Base-by-base conservation (phyloP, 2,113 vertebrate species). In the Labeo catla region DNA sequence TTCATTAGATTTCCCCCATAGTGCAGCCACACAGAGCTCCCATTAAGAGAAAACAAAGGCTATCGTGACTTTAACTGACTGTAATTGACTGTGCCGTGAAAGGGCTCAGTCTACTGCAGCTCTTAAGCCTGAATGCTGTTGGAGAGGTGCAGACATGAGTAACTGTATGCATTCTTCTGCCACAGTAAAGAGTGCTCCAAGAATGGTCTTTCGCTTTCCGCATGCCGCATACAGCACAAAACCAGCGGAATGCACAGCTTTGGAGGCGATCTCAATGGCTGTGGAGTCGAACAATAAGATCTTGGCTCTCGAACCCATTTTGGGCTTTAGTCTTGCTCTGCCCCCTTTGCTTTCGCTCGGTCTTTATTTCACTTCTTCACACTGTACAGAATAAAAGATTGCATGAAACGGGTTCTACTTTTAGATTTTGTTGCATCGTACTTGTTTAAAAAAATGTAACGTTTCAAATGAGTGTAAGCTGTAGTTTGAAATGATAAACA, bases 1-100 rank as follows among this genome's bases (percentile, higher is more conserved):
- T 89, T 85, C 79, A 87, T 86, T 77, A 76, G 78, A 83, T 74
- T 78, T 78, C 84, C 79, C 86, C 83, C 73, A 85, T 83, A 83
- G 81, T 52, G 65, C 39, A 83, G 45, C 63, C 81, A 83, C 88
- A 87, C 83, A 89, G 84, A 87, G 83, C 85, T 87, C 76, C 79
- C 80, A 87, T 85, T 88, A 90, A 87, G 87, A 83, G 82, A 87
- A 88, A 90, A 88, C 87, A 90, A 90, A 88, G 80, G 74, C 79
- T 66, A 70, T 57, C 10, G 13, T 81, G 87, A 87, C 87, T 88
- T 83, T 88, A 88, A 90, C 79, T 87, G 89, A 76, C 83, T 88
- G 89, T 88, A 87, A 88, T 88, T 88, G 87, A 89, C 76, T 86
- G 70, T 52, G 43, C 76, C 50, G 23, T 89, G 80, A 85, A 87